Base-by-base conservation (phyloP, 2,888 invertebrate species). In the Dinocampus coccinellae region DNA sequence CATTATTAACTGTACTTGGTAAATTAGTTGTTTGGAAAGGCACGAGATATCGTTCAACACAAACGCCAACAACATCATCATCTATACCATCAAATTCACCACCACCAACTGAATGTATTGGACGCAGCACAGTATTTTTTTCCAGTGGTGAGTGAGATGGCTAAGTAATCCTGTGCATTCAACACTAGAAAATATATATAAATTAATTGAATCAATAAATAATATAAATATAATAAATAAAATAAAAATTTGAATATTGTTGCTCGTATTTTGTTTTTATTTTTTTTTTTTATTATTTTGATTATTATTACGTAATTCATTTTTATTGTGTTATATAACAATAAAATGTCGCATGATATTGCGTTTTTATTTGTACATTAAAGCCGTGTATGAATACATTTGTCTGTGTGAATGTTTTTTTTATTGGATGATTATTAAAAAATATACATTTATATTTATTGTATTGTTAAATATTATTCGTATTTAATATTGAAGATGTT, bases 1-100 rank as follows among this genome's bases (percentile, higher is more conserved):
- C 92, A 76, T 89, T 93, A 83, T 89, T 92, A 80, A 90, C 91
- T 75, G 90, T 92, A 81, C 89, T 92, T 78, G 91, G 91, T 80
- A 92, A 92, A 86, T 88, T 92, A 84, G 91, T 91, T 83, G 86
- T 87, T 66, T 89, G 90, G 90, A 88, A 89, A 78, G 88, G 90
- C 76, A 87, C 89, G 74, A 85, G 89, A 77, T 90, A 84, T 75
- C 82, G 87, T 52, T 84, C 83, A 57, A 84, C 84, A 67, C 84
- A 47, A 47, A 47, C 16, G 16, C 16, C 85, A 64, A 83, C 81
- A 88, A 90, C 79, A 88, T 90, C 84, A 86, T 89, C 85, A 53
- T 71, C 89, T 84, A 87, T 87, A 73, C 83, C 85, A 2, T 85
- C 84, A 83, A 86, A 83, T 82, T 88, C 86, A 83, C 89, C 87